Percentiles rank a stretch among this genome's conserved stretches.
These are phyloP conservation scores for Exephanes ischioxanthus DNA, from an alignment of 2,888 invertebrate genomes.

Conservation along the genomic window DNA sequence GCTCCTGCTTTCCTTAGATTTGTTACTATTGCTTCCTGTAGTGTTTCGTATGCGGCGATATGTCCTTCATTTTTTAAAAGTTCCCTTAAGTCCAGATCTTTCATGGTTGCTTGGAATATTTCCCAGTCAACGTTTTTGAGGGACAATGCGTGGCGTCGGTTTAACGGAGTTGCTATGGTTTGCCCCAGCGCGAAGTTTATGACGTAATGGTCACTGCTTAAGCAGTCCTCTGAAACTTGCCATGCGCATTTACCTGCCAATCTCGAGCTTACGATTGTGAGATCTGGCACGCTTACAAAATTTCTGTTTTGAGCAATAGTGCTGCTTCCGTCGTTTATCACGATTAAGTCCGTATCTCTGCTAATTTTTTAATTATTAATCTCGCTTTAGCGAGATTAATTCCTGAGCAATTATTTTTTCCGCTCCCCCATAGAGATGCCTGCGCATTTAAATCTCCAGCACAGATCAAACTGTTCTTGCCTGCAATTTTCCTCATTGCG, in stretches of 20 bases:
- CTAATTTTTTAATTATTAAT: too few relatives aligned
- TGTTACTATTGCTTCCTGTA: not conserved
- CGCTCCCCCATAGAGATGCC: slow-evolving; percentile 22
- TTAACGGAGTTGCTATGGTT: not conserved
- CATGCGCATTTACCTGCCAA: slow-evolving; percentile 28
- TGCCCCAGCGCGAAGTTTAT: slow-evolving; percentile 19
- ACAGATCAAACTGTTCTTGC: not conserved
- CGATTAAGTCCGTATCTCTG: not conserved
- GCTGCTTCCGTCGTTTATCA: not conserved
- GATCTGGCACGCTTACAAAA: slow-evolving; percentile 31
- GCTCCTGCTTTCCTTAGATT: slow-evolving; percentile 6
- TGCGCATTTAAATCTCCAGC: slow-evolving; percentile 37
- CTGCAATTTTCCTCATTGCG: slow-evolving; percentile 9
- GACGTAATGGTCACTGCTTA: slow-evolving; percentile 45
- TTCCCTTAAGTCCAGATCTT: slow-evolving; percentile 2
- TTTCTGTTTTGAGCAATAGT: slow-evolving; percentile 19
- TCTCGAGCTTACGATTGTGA: slow-evolving; percentile 37
- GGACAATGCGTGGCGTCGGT: slow-evolving; percentile 14
- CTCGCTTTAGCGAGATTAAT: slow-evolving; percentile 31
- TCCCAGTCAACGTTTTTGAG: slow-evolving; percentile 46
- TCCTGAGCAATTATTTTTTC: slow-evolving; percentile 12
- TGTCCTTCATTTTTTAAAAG: not conserved
- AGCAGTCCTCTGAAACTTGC: slow-evolving; percentile 30
- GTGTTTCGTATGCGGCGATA: not conserved
- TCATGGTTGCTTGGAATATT: slow-evolving; percentile 29